phyloP scores from a whole-genome alignment of 2,797 vertebrate species.

The Toxotes lorentzi region DNA sequence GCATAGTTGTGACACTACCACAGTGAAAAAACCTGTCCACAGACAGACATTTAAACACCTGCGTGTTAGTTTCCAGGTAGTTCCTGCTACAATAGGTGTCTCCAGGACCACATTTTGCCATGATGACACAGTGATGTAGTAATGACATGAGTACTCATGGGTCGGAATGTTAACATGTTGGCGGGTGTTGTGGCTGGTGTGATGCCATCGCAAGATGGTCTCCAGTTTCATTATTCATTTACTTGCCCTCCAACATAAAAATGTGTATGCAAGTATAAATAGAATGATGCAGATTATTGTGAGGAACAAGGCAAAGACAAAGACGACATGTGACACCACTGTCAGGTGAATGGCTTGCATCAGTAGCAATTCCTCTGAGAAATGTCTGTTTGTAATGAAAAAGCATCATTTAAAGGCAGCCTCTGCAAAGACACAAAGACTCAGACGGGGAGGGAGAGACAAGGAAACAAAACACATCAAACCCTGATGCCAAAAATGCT shows the following conservation, averaged over 20 bases:
- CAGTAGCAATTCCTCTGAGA: slow-evolving; percentile 50
- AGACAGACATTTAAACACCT: no score
- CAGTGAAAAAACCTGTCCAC: no score
- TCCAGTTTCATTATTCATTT: slow-evolving; percentile 6
- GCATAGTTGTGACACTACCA: no score
- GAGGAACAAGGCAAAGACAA: slow-evolving; percentile 25
- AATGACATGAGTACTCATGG: no score
- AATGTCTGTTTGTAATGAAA: slow-evolving; percentile 54
- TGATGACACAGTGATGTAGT: no score
- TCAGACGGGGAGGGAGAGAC: slow-evolving; percentile 39
- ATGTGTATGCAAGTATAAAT: neutral
- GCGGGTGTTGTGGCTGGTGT: no score
- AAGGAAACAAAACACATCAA: slow-evolving; percentile 64
- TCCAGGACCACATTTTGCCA: no score
- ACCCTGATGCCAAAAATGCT: slow-evolving; percentile 45
- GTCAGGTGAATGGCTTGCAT: slow-evolving; percentile 55
- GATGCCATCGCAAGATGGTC: no score
- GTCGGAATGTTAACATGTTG: no score
- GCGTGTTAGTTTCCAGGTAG: no score
- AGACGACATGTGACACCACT: slow-evolving; percentile 35
- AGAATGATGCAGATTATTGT: neutral
- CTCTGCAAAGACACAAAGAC: slow-evolving; percentile 51
- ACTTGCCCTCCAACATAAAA: slow-evolving; percentile 6
- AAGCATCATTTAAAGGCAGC: slow-evolving; percentile 24
- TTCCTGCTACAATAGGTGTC: no score